These are phyloP conservation scores for Leptosomus discolor DNA, from an alignment of 2,113 vertebrate genomes.

Conservation along the genomic window DNA sequence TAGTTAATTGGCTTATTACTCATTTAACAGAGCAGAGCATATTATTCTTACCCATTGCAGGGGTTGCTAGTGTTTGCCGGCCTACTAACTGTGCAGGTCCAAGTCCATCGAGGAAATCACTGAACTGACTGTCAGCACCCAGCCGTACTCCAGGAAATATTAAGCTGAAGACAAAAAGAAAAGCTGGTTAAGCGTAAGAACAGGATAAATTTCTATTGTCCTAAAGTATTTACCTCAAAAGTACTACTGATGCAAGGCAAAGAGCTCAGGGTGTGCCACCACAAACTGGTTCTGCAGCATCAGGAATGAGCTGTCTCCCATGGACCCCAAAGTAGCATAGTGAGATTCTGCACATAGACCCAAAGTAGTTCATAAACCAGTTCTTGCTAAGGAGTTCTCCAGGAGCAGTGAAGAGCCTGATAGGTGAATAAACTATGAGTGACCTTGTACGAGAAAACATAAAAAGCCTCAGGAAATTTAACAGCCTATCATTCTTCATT, in stretches of 20 bases:
- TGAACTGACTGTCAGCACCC: slow-evolving; percentile 94
- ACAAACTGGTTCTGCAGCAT: neutral
- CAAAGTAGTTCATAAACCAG: neutral
- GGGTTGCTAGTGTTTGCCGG: slow-evolving; percentile 93
- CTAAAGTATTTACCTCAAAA: neutral
- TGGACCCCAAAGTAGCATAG: neutral
- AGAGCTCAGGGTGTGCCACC: neutral
- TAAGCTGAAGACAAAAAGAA: slow-evolving; percentile 75
- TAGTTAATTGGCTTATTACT: neutral
- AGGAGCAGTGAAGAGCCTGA: neutral
- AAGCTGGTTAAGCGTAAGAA: neutral
- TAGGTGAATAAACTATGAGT: neutral
- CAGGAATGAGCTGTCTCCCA: neutral
- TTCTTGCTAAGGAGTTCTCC: neutral
- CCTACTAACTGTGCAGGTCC: slow-evolving; percentile 97
- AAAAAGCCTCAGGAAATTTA: neutral
- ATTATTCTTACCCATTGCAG: slow-evolving; percentile 89
- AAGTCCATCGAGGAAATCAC: slow-evolving; percentile 95
- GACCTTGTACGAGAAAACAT: neutral
- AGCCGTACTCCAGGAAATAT: slow-evolving; percentile 95
- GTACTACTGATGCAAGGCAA: neutral
- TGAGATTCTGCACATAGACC: neutral
- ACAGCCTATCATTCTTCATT: neutral
- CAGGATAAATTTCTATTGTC: neutral
- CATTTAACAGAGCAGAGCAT: neutral